Base-by-base conservation (phyloP, 1,140 invertebrate species). In the Bombus confusus region DNA sequence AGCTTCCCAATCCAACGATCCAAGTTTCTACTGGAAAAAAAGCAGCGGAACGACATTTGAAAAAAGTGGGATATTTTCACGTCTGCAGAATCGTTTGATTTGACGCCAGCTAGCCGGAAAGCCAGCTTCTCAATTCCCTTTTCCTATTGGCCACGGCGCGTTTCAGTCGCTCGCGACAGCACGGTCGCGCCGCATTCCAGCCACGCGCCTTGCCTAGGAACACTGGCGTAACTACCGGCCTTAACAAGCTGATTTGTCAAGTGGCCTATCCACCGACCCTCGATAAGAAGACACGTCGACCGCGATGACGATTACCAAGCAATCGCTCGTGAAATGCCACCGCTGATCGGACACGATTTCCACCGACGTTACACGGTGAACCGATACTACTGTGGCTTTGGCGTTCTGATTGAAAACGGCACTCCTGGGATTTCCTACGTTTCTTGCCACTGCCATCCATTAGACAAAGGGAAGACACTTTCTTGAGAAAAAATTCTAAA, bases 151-250 rank as follows among this genome's bases (percentile, higher is more conserved):
- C 91, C 68, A 81, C 76, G 78, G 76, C 88, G 86, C 83, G 90
- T 91, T 91, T 90, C 91, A 90, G 88, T 91, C 90, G 91, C 92
- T 90, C 88, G 93, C 91, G 86, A 85, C 88, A 89, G 86, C 90
- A 83, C 86, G 86, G 91, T 82, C 91, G 90, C 85, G 91, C 91
- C 90, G 91, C 94, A 95, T 95, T 95, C 93, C 94, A 93, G 94
- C 94, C 94, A 95, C 94, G 94, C 93, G 94, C 93, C 94, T 94
- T 91, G 90, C 88, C 91, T 91, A 91, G 90, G 89, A 91, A 89
- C 92, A 91, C 87, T 92, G 89, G 89, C 93, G 93, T 93, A 93
- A 90, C 84, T 90, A 90, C 83, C 88, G 80, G 39, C 31, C 69
- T 39, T 86, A 88, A 88, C 83, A 77, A 88, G 88, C 25, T 71